Base-by-base conservation (phyloP, 2,113 vertebrate species). In the Gobiocypris rarus region DNA sequence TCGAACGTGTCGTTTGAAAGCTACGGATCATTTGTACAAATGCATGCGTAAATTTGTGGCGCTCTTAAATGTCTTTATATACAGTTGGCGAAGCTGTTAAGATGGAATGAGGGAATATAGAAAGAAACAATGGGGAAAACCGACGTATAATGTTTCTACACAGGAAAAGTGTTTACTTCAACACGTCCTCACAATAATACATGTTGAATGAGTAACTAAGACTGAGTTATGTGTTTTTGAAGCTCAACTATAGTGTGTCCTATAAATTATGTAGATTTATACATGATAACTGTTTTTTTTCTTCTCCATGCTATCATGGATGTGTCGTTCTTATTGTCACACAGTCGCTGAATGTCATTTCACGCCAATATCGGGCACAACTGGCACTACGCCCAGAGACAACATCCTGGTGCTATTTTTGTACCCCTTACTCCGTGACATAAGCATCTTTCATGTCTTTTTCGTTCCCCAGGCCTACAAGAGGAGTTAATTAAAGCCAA, bases 1-100 rank as follows among this genome's bases (percentile, higher is more conserved):
- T 88, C 78, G 78, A 87, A 85, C 58, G 81, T 84, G 88, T 86
- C 83, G 82, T 85, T 38, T 67, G 28, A 69, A 77, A 80, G 73
- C 81, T 67, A 67, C 19, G 48, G 28, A 81, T 81, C 76, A 83
- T 89, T 87, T 89, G 84, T 86, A 88, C 75, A 85, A 87, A 88
- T 54, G 77, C 69, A 85, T 59, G 73, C 22, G 58, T 63, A 58
- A 61, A 86, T 89, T 84, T 87, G 74, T 43, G 22, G 43, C 6
- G 43, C 31, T 5, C 59, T 71, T 43, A 59, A 85, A 86, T 34
- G 59, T 88, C 87, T 87, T 86, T 41, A 84, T 41, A 84, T 86
- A 11, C 41, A 43, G 19, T 28, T 54, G 73, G n/a, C 8, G 1
- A 11, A 75, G 71, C 24, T 5, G 28, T 58, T 38, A 38, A 24